These are phyloP conservation scores for Ichneumoninae sp. DNA, from an alignment of 2,888 invertebrate species.

Conservation along the genomic window DNA sequence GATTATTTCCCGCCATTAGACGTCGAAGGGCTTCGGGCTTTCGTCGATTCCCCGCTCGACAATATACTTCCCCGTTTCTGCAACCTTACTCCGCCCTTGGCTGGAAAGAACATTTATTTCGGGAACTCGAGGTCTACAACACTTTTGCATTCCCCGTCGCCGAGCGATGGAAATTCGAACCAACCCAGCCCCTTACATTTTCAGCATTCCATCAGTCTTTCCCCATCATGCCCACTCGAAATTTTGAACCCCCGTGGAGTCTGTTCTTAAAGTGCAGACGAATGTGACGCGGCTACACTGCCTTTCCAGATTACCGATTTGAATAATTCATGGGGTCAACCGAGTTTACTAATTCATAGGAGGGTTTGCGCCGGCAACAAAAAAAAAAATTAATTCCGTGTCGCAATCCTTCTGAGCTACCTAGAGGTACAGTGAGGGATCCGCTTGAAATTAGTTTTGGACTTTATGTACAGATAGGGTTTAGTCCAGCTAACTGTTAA, in stretches of 20 bases:
- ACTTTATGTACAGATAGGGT: no score
- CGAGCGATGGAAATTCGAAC: conserved; percentile 45
- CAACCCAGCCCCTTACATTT: conserved; percentile 26
- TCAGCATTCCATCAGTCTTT: conserved; percentile 19
- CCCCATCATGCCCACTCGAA: conserved; percentile 7
- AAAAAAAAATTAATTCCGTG: no score
- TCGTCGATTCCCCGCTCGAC: conserved; percentile 43
- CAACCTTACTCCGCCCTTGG: conserved; percentile 37
- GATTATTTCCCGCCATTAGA: conserved; percentile 80
- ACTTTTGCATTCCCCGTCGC: conserved; percentile 51
- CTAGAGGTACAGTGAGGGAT: no score
- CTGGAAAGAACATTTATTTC: conserved; percentile 48
- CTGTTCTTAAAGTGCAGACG: not conserved
- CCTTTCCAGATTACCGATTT: not conserved
- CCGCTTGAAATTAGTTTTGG: no score
- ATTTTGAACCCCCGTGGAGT: conserved; percentile 6
- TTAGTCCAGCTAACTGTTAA: not conserved
- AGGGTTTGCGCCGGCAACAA: no score
- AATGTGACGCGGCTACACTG: not conserved
- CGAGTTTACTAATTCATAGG: not conserved
- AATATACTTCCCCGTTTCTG: conserved; percentile 23
- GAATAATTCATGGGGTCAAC: not conserved
- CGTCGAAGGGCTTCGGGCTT: conserved; percentile 65
- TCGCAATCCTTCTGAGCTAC: no score
- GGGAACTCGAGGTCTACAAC: conserved; percentile 47